Evolutionary conservation across 1,140 invertebrate genomes (phyloP).

Genomic region (Mamestra configurata): DNA sequence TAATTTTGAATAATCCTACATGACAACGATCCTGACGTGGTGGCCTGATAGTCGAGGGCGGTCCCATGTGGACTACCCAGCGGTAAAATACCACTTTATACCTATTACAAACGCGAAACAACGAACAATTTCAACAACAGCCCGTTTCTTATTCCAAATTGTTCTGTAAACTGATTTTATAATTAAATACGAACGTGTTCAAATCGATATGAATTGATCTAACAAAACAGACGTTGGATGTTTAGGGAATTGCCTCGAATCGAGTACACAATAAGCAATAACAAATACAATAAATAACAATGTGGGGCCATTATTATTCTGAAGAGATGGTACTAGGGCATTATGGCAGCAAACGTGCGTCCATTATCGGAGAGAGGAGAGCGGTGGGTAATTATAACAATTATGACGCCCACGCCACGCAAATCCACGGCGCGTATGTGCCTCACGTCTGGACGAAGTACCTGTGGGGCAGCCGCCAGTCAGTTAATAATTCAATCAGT

Average conservation of each 20-base stretch:
- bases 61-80: constrained; percentile 16
- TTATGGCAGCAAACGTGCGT: constrained; percentile 52
- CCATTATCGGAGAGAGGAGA: constrained; percentile 60
- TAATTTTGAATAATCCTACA: constrained; percentile 35
- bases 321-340: constrained; percentile 39
- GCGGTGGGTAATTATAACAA: constrained; percentile 66
- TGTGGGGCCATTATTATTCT: constrained; percentile 45
- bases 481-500: constrained; percentile 76
- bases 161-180: not conserved
- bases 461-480: constrained; percentile 58
- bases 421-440: constrained; percentile 58
- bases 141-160: not conserved
- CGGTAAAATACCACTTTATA: constrained; percentile 7
- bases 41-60: not conserved
- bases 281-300: constrained; percentile 35
- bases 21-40: constrained; percentile 13
- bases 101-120: constrained; percentile 3
- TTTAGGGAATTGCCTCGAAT: not conserved
- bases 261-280: constrained; percentile 27
- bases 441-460: constrained; percentile 63
- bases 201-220: constrained; percentile 22
- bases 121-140: not conserved
- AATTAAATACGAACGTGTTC: not conserved
- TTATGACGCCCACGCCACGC: constrained; percentile 58
- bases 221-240: constrained; percentile 2